Percentiles rank a stretch among this genome's conserved stretches.
Conservation (phyloP, 1,140 invertebrate species). For the Stegodyphus dumicola region DNA sequence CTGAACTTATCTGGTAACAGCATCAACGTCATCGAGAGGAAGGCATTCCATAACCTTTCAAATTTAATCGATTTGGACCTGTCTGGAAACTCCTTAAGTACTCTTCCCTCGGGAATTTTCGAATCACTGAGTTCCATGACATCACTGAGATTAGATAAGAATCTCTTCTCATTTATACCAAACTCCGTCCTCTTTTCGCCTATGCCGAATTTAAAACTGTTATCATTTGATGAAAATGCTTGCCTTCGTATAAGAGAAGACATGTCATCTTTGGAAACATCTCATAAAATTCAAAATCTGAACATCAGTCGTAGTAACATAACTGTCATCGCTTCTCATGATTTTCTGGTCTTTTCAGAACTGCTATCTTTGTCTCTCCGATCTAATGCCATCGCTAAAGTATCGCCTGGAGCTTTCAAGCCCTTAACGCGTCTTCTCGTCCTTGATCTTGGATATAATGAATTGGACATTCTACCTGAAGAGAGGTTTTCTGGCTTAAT, state of each 20-base stretch:
- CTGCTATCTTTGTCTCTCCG: conserved; percentile 80
- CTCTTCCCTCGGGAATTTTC: conserved; percentile 86
- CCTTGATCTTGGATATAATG: conserved; percentile 85
- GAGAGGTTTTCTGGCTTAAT: conserved; percentile 84
- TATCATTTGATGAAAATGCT: conserved; percentile 86
- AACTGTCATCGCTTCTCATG: conserved; percentile 84
- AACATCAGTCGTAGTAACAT: conserved; percentile 85
- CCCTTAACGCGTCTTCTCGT: conserved; percentile 80
- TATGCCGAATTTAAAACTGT: conserved; percentile 72
- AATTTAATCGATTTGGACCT: conserved; percentile 81
- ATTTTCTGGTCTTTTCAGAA: conserved; percentile 85
- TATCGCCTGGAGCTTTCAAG: conserved; percentile 86
- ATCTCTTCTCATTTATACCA: conserved; percentile 84
- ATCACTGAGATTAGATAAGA: conserved; percentile 81
- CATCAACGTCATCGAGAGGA: conserved; percentile 77
- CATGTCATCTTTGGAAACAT: conserved; percentile 68
- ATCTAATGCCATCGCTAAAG: conserved; percentile 80
- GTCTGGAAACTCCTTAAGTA: conserved; percentile 80
- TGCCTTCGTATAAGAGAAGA: conserved; percentile 74
- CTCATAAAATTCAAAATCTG: conserved; percentile 80
- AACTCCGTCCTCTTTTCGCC: conserved; percentile 75
- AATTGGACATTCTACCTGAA: conserved; percentile 84
- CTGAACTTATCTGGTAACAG: conserved; percentile 77
- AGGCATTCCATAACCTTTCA: conserved; percentile 76
- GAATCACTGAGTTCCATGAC: conserved; percentile 72